Base-by-base conservation (phyloP, 2,888 invertebrate species). In the Athalia cordata region DNA sequence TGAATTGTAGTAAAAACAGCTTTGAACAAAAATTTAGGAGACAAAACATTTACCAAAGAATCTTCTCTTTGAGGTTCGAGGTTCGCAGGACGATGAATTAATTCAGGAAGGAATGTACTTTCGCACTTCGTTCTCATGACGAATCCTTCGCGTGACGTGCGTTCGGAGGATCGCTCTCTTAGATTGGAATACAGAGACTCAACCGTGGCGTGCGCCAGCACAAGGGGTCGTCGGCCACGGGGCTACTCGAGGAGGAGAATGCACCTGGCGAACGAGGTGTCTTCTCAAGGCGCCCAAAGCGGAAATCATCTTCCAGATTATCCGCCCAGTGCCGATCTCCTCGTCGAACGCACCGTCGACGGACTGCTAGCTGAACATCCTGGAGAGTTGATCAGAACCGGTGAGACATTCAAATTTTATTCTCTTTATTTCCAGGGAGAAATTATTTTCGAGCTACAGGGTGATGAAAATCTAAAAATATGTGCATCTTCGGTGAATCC, bases 361-460 rank as follows among this genome's bases (percentile, higher is more conserved):
- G 95, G 96, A 72, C 92, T 97, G 80, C 91, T 98, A 80, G 95
- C 96, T 77, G 97, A 98, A 87, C 97, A 98, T 91, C 97, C 97
- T 3, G 98, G 97, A 15, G 97, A 97, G 91, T 92, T 99, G 83
- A 95, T 98, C 80, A 93, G 97, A 88, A 99, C 99, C 83, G 99
- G 98, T 92, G 87, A 84, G 79, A 75, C 55, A 15, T 47, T 8
- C 13, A 11, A n/a, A 9, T 6, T 15, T 9, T 15, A 67, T 74
- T 61, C 45, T 43, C 45, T 61, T 70, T 29, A 29, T 29, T 29
- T 29, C 29, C 29, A 29, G 0, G 29, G 29, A 29, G 2, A 29
- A 29, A 29, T 29, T 29, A 29, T 29, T 29, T 29, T 29, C 29
- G 29, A 29, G 29, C 29, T 29, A 2, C 2, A 29, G 29, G 13